A percentile compares a stretch with the other conserved stretches of the same genome.
phyloP scores from a whole-genome alignment of 2,888 invertebrate species.

The Apamea anceps region DNA sequence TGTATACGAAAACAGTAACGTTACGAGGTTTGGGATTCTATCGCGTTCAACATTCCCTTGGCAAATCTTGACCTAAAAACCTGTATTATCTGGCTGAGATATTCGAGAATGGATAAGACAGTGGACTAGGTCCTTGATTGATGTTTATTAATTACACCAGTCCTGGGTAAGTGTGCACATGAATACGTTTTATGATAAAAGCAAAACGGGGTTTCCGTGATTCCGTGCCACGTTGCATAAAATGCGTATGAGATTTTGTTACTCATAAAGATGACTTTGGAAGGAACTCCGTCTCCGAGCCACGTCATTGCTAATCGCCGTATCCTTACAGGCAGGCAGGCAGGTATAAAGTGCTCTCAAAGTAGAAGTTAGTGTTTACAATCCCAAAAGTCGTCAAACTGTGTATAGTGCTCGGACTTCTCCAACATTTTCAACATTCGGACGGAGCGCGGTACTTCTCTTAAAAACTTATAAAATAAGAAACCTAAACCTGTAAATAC shows the following conservation, averaged over 20 bases:
- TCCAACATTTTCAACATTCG: neutral
- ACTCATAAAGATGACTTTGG: slow-evolving; percentile 13
- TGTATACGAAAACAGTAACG: neutral
- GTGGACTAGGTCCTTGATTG: neutral
- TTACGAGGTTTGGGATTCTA: neutral
- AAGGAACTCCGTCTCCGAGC: neutral
- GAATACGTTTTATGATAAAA: neutral
- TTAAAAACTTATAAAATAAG: neutral
- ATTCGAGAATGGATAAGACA: neutral
- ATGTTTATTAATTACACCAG: neutral
- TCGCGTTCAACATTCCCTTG: neutral
- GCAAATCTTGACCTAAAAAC: neutral
- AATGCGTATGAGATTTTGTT: slow-evolving; percentile 36
- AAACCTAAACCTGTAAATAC: neutral
- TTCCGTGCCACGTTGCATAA: slow-evolving; percentile 48
- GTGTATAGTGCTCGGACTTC: neutral
- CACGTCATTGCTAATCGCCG: slow-evolving; percentile 42
- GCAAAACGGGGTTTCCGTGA: neutral
- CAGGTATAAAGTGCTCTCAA: slow-evolving; percentile 15
- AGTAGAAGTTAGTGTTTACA: neutral
- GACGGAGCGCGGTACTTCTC: neutral
- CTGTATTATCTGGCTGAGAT: neutral
- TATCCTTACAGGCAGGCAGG: neutral
- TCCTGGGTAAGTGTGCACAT: neutral
- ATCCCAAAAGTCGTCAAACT: neutral